Base-by-base conservation (phyloP, 2,797 vertebrate genomes). In the Poeciliopsis presidionis region DNA sequence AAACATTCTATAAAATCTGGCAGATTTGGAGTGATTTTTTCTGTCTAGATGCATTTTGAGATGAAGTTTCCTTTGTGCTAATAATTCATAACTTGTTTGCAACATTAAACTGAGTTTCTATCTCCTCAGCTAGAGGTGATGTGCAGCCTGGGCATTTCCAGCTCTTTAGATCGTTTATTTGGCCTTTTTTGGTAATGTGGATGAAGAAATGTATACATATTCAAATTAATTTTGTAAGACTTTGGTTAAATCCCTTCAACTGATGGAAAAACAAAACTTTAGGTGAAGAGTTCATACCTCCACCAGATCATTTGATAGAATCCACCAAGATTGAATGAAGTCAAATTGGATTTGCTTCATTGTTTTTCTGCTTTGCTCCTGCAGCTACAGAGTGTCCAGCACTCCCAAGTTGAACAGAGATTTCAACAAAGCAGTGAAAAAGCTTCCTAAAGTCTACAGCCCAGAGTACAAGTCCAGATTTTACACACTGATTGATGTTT, bases 401-500 rank as follows among this genome's bases (percentile, higher is more conserved):
- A 41, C 18, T 0, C 92, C 95, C 5, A 92, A 51, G 0, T 74
- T 96, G 3, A 94, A 94, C 76, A 78, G 14, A 0, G 92, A 97
- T 41, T 97, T 98, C 86, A 80, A 0, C 1, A 84, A 2, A 11
- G 94, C 94, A 0, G 20, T 97, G 47, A 91, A 71, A 4, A 18
- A 47, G 1, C 96, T 98, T 20, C 97, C 96, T 0, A 88, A 91
- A 45, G 25, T 39, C 41, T 97, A 96, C 82, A 89, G 73, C 5
- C 7, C 4, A 2, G 57, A 88, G 46, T 76, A 82, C 55, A 91
- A 95, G 77, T 12, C 70, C 0, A 84, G 76, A 1, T 98, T 95
- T 81, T 89, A 84, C 82, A 94, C 90, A 46, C 85, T 98, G 9
- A 96, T 98, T 12, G 84, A 94, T 67, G 90, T 22, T 75, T 98